phyloP scores from a whole-genome alignment of 2,888 invertebrate genomes.

The Gnatocerus cornutus region DNA sequence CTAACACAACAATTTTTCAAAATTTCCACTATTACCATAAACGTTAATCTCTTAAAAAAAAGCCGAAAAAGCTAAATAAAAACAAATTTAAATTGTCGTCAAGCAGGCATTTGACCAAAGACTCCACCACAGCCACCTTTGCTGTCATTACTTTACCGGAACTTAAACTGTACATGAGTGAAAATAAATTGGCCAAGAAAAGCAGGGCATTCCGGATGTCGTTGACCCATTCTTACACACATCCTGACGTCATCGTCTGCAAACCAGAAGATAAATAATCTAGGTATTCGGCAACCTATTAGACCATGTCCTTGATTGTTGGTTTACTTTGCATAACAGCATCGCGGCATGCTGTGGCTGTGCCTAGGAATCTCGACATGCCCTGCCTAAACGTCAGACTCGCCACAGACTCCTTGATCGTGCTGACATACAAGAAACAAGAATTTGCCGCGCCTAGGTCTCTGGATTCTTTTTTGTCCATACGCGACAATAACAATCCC shows the following conservation, averaged over 20 bases:
- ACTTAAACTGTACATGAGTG: slow-evolving; percentile 20
- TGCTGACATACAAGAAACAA: slow-evolving; percentile 50
- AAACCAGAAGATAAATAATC: slow-evolving; percentile 29
- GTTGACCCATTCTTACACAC: slow-evolving; percentile 44
- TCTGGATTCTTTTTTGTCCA: slow-evolving; percentile 40
- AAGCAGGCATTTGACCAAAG: slow-evolving; percentile 17
- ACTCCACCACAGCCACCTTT: too few species aligned
- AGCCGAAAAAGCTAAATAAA: neutral
- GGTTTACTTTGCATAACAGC: slow-evolving; percentile 40
- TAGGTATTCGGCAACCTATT: slow-evolving; percentile 30
- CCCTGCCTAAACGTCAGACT: slow-evolving; percentile 39
- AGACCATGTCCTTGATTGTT: slow-evolving; percentile 44
- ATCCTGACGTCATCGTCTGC: slow-evolving; percentile 47
- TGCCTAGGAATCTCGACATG: slow-evolving; percentile 29
- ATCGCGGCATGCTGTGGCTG: slow-evolving; percentile 31
- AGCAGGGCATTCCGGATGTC: slow-evolving; percentile 44
- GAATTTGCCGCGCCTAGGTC: slow-evolving; percentile 52
- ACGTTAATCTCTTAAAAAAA: neutral
- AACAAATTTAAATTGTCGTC: neutral
- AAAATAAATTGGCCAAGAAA: slow-evolving; percentile 42
- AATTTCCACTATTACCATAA: too few species aligned
- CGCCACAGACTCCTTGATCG: slow-evolving; percentile 42
- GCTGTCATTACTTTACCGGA: slow-evolving; percentile 18
- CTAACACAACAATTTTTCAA: too few species aligned
- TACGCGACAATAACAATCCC: slow-evolving; percentile 35